Percentiles rank a stretch among this genome's conserved stretches.
Conservation (phyloP, 2,797 vertebrate genomes). For the Denticeps clupeoides region DNA sequence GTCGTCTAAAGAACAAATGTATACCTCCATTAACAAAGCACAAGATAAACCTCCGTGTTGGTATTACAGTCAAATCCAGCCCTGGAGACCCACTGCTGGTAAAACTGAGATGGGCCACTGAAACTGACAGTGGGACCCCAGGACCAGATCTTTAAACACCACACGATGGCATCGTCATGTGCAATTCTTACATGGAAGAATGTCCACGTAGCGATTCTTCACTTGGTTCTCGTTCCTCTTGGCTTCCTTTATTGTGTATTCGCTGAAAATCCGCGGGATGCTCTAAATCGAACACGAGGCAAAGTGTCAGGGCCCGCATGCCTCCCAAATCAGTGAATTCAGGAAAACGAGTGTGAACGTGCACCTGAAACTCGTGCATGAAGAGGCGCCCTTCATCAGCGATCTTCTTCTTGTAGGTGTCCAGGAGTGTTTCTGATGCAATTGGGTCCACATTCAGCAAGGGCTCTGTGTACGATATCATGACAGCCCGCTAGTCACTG, state of each 20-base stretch:
- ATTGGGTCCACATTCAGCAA: slow-evolving; percentile 80
- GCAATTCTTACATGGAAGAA: slow-evolving; percentile 82
- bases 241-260: slow-evolving; percentile 79
- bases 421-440: slow-evolving; percentile 65
- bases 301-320: no score
- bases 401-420: slow-evolving; percentile 77
- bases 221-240: slow-evolving; percentile 67
- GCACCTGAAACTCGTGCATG: slow-evolving; percentile 92
- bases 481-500: no score
- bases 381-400: slow-evolving; percentile 89
- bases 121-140: no score
- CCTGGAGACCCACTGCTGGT: no score
- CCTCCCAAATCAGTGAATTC: neutral
- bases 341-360: neutral
- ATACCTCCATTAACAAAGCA: no score
- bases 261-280: slow-evolving; percentile 82
- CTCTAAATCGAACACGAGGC: no score
- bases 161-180: no score
- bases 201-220: slow-evolving; percentile 95
- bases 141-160: no score
- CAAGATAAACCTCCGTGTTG: neutral
- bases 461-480: slow-evolving; percentile 43
- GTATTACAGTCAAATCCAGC: no score
- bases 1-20: slow-evolving; percentile 76
- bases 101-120: no score